These are phyloP conservation scores for Leguminivora glycinivorella DNA, from an alignment of 1,140 invertebrate species.

Conservation along the genomic window DNA sequence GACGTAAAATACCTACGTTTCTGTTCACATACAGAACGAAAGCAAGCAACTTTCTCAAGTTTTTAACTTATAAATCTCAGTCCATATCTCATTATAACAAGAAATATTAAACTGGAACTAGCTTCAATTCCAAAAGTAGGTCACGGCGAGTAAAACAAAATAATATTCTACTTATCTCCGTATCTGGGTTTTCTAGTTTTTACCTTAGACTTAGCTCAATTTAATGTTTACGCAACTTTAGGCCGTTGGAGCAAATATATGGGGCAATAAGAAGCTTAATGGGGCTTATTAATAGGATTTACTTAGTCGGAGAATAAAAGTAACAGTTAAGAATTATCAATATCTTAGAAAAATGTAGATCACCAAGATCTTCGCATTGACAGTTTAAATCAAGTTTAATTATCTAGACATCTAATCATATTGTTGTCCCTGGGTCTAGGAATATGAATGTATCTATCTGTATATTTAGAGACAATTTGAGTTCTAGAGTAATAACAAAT, in stretches of 20 bases:
- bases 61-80: background rate
- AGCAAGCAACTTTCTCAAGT: background rate
- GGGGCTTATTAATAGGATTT: background rate
- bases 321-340: background rate
- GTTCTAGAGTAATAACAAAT: too few relatives aligned
- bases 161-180: background rate
- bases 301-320: background rate
- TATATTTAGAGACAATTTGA: too few relatives aligned
- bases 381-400: too few relatives aligned
- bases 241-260: background rate
- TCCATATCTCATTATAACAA: conserved; percentile 6
- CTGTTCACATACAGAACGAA: background rate
- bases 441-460: too few relatives aligned
- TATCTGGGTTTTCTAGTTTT: background rate
- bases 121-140: conserved; percentile 2
- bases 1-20: too few relatives aligned
- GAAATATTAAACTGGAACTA: conserved; percentile 7
- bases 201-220: background rate
- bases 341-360: background rate
- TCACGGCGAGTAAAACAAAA: conserved; percentile 21
- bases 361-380: background rate
- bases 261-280: background rate
- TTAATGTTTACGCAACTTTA: background rate
- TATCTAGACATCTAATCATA: too few relatives aligned
- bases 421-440: too few relatives aligned